A percentile compares a stretch with the other conserved stretches of the same genome.
Conservation (phyloP, 92 coral and sea anemone species). For the Phymanthus crucifer region DNA sequence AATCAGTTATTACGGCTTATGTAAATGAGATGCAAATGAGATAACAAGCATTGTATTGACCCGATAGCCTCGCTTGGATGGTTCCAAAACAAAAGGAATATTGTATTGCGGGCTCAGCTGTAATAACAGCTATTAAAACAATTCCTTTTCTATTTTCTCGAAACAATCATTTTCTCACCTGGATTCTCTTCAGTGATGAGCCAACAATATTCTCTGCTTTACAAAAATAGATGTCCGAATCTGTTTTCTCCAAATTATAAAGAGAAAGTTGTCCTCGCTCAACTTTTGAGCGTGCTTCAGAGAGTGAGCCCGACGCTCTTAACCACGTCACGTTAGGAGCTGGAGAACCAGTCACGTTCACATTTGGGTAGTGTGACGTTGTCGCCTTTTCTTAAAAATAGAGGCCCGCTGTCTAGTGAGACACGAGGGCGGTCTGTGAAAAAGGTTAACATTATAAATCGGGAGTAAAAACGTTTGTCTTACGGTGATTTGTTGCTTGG, state of each 20-base stretch:
- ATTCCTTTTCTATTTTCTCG: too few relatives aligned
- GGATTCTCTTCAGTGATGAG: not conserved
- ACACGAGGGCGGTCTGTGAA: slow-evolving; percentile 53
- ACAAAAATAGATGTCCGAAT: too few relatives aligned
- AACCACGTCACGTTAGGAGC: slow-evolving; percentile 62
- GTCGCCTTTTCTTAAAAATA: slow-evolving; percentile 34
- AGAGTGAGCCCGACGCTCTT: slow-evolving; percentile 46
- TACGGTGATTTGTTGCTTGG: too few relatives aligned
- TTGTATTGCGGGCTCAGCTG: too few relatives aligned
- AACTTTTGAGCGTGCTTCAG: slow-evolving; percentile 14
- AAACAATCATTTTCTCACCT: too few relatives aligned
- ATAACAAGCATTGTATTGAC: too few relatives aligned
- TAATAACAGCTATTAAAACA: too few relatives aligned
- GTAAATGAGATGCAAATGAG: too few relatives aligned
- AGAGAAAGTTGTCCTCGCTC: slow-evolving; percentile 17
- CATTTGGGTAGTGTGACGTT: slow-evolving; percentile 55
- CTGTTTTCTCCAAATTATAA: not conserved
- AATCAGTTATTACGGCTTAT: too few relatives aligned
- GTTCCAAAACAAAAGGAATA: too few relatives aligned
- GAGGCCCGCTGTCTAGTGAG: slow-evolving; percentile 45
- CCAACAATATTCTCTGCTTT: slow-evolving; percentile 46
- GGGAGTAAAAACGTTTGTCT: not conserved
- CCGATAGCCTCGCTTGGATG: too few relatives aligned
- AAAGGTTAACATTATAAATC: too few relatives aligned
- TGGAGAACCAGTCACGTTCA: slow-evolving; percentile 64